Evolutionary conservation across 2,797 vertebrate genomes (phyloP), one percentile per base, ranked within the genome.

Genomic region (Allobates femoralis): DNA sequence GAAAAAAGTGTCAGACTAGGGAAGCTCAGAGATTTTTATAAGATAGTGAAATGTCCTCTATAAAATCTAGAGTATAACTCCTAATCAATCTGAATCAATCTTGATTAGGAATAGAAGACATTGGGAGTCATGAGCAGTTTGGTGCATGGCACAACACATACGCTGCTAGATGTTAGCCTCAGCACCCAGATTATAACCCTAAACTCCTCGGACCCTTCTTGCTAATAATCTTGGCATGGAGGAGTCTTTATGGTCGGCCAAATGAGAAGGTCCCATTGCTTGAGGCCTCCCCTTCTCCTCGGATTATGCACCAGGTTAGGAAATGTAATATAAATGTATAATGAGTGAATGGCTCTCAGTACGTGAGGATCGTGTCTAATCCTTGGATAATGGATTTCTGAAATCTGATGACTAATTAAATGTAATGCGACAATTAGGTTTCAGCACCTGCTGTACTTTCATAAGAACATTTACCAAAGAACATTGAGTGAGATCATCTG

Each of bases 401-500:
- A 55, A 34, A 58, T 78, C 55, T 58, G 58, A 58, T 78, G 51
- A 34, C 53, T 78, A 21, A 58, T 56, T 78, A 19, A 21, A 78
- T 34, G 32, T 34, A 78, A 58, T 58, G 76, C 23, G 53, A 77
- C 51, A 32, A 55, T 77, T 77, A 34, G n/a, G 19, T 32, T 56
- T 56, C 53, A 77, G 75, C 51, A 77, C 51, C 75, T 77, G 75
- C 66, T 69, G 66, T 69, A 23, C 66, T 21, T 8, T 69, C 66
- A 34, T 26, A 69, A 32, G 66, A 69, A 69, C 32, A 37, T 37
- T 34, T 11, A 34, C 64, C 64, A 16, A 18, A 67, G 64, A 67
- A 34, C 32, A 32, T 69, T 34, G 18, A 10, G 11, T 34, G 67
- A 34, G 19, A 34, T 37, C 67, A 12, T 21, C 32, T 37, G 67